phyloP scores from a whole-genome alignment of 2,113 vertebrate species.

The Psilopsiagon aymara region DNA sequence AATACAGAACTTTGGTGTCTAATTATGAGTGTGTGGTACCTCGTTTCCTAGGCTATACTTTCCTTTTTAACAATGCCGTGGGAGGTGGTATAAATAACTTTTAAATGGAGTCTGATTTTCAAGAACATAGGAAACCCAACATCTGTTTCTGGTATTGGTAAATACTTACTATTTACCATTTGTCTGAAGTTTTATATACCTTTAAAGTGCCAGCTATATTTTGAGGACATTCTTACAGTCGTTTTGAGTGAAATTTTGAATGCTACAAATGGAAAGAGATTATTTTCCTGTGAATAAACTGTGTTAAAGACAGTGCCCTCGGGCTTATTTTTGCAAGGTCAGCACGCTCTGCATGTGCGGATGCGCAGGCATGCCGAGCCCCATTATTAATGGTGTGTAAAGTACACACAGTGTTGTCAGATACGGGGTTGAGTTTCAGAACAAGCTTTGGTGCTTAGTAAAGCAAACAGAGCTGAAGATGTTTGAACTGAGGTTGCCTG shows the following conservation, averaged over 20 bases:
- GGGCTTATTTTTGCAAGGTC: background rate
- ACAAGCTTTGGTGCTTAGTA: background rate
- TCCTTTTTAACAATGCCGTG: background rate
- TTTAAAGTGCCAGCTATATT: slow-evolving; percentile 18
- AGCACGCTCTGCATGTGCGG: background rate
- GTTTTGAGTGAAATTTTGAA: slow-evolving; percentile 15
- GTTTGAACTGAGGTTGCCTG: background rate
- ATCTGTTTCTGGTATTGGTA: background rate
- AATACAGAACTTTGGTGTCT: background rate
- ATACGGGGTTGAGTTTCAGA: fast-evolving
- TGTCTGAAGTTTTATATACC: slow-evolving; percentile 34
- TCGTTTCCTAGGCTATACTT: background rate
- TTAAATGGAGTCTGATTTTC: background rate
- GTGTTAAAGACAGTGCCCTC: background rate
- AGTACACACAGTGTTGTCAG: background rate
- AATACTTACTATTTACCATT: background rate
- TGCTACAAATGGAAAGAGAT: background rate
- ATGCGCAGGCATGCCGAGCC: background rate
- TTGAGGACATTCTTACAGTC: background rate
- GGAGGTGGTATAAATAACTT: background rate
- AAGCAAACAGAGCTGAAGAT: background rate
- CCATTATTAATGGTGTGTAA: background rate
- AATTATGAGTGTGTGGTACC: background rate
- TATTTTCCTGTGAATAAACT: slow-evolving; percentile 62
- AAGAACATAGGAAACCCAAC: background rate